These are phyloP conservation scores for Dipodomys merriami DNA, from an alignment of 2,113 vertebrate species.

Conservation along the genomic window DNA sequence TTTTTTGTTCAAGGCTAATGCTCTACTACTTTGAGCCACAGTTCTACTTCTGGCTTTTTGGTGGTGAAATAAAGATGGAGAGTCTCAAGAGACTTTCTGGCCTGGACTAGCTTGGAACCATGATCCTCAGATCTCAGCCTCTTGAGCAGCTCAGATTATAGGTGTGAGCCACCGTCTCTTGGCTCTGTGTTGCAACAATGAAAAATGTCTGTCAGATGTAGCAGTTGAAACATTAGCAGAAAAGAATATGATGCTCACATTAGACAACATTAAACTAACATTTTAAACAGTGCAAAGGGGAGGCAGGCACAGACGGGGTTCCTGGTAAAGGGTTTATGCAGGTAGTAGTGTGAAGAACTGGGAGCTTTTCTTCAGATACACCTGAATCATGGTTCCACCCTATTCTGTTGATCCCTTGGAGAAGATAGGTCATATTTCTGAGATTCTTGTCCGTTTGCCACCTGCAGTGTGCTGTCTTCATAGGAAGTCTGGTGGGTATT, in stretches of 20 bases:
- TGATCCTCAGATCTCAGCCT: no score
- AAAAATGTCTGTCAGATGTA: not conserved
- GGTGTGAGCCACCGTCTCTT: no score
- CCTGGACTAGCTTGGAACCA: no score
- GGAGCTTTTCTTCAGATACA: not conserved
- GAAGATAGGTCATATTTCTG: not conserved
- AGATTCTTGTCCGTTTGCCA: not conserved
- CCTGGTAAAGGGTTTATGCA: not conserved
- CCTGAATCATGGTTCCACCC: not conserved
- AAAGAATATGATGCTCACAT: no score
- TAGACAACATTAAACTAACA: not conserved
- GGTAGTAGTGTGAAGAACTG: rapidly evolving
- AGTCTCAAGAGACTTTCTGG: no score
- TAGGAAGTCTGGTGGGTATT: not conserved
- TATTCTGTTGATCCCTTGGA: not conserved
- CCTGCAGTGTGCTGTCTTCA: not conserved
- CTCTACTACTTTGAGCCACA: no score
- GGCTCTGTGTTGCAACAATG: not conserved
- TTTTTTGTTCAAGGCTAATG: no score
- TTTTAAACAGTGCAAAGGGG: not conserved
- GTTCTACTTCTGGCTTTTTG: no score
- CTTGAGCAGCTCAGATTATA: no score
- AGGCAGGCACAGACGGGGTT: no score
- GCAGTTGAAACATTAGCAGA: not conserved
- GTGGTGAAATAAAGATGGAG: no score